Evolutionary conservation across 2,113 vertebrate genomes (phyloP).

Genomic region (Lepisosteus osseus): DNA sequence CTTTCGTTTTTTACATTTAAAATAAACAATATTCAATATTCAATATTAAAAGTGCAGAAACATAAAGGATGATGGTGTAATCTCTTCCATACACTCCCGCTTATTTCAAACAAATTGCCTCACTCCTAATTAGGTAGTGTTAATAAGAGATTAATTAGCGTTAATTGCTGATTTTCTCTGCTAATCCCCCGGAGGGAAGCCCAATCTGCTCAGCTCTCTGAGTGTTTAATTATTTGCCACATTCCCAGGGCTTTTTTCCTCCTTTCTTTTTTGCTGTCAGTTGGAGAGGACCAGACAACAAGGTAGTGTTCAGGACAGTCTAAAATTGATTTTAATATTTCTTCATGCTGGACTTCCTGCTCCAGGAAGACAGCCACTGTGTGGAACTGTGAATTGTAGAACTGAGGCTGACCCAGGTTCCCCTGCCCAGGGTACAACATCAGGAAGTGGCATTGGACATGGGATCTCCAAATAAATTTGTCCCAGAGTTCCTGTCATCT

Average conservation of each 20-base stretch:
- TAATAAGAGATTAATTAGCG: constrained; percentile 84
- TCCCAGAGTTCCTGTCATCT: too few species aligned
- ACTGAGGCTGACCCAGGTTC: too few species aligned
- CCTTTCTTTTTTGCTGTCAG: not conserved
- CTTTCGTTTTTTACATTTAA: too few species aligned
- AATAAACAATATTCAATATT: too few species aligned
- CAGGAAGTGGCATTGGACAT: too few species aligned
- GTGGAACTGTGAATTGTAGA: too few species aligned
- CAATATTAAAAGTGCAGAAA: too few species aligned
- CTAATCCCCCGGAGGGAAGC: constrained; percentile 75
- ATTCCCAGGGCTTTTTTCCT: constrained; percentile 10
- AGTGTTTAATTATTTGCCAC: constrained; percentile 71
- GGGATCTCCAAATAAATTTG: too few species aligned
- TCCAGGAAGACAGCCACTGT: not conserved
- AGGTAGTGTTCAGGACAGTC: not conserved
- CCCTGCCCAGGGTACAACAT: too few species aligned
- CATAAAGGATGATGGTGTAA: too few species aligned
- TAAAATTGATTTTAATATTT: too few species aligned
- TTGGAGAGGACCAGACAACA: not conserved
- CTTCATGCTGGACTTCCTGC: not conserved
- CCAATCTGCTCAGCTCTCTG: constrained; percentile 76
- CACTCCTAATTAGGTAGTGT: constrained; percentile 79
- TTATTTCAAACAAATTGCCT: constrained; percentile 69
- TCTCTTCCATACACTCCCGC: constrained; percentile 43
- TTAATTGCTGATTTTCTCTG: constrained; percentile 80